Conservation (phyloP, 2,113 vertebrate species). For the Chaetorhynchus papuensis region DNA sequence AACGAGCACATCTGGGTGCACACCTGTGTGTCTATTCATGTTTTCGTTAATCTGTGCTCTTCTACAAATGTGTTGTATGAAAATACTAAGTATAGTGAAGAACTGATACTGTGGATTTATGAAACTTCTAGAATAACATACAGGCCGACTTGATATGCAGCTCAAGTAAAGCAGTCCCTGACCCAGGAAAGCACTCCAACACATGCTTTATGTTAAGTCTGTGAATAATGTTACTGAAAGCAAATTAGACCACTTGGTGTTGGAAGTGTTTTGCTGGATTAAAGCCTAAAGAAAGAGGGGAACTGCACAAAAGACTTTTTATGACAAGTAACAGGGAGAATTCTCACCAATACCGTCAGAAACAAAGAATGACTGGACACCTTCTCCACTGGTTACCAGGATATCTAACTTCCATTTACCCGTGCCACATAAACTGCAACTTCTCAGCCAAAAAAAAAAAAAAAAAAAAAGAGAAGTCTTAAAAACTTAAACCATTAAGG, state of each 20-base stretch:
- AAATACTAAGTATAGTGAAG: background rate
- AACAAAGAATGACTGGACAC: background rate
- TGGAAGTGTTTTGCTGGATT: constrained; percentile 37
- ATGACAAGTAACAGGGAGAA: constrained; percentile 4
- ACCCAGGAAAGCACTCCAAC: constrained; percentile 25
- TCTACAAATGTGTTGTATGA: background rate
- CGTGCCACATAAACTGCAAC: background rate
- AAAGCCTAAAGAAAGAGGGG: background rate
- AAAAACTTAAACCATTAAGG: background rate
- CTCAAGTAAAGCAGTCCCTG: background rate
- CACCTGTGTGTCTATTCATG: background rate
- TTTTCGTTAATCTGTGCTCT: background rate
- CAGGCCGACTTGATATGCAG: background rate
- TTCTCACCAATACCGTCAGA: background rate
- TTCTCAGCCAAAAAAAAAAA: background rate
- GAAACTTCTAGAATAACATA: background rate
- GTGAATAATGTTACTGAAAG: constrained; percentile 43
- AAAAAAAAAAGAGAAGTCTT: background rate
- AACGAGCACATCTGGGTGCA: background rate
- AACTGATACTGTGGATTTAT: background rate
- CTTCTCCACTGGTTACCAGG: background rate
- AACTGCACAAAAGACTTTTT: constrained; percentile 1
- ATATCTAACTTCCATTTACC: background rate
- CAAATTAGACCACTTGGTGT: constrained; percentile 36
- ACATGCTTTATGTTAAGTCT: constrained; percentile 44